Conservation (phyloP, 2,797 vertebrate species). For the Scomberomorus guttatus region DNA sequence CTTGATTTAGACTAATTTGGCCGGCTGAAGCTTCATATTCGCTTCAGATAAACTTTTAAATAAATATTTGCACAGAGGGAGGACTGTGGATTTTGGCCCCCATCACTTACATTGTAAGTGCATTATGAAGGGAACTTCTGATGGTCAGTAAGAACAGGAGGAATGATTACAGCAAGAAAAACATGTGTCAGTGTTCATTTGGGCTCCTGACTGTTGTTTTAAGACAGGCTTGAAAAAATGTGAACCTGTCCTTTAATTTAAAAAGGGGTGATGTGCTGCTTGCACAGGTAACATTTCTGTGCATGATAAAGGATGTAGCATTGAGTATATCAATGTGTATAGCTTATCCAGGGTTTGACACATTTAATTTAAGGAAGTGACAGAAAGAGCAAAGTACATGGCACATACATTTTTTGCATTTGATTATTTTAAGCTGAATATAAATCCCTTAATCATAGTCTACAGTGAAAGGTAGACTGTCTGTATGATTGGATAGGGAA, state of each 20-base stretch:
- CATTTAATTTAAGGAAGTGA: neutral
- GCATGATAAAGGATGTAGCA: neutral
- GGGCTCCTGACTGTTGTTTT: too few relatives aligned
- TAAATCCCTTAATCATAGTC: slow-evolving; percentile 1
- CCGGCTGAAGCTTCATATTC: too few relatives aligned
- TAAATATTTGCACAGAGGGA: too few relatives aligned
- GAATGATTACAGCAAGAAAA: neutral
- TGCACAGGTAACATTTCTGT: neutral
- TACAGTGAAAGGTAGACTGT: neutral
- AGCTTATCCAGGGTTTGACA: neutral
- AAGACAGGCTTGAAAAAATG: too few relatives aligned
- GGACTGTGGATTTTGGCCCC: too few relatives aligned
- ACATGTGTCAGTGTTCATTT: neutral
- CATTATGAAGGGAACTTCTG: too few relatives aligned
- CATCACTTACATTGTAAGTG: neutral
- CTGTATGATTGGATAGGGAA: slow-evolving; percentile 26
- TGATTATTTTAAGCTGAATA: neutral
- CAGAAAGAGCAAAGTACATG: neutral
- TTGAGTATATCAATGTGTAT: neutral
- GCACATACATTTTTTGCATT: neutral
- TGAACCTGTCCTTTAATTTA: neutral
- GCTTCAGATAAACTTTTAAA: too few relatives aligned
- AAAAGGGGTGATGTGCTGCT: neutral
- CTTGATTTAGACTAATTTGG: too few relatives aligned
- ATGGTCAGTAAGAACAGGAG: too few relatives aligned